These are phyloP conservation scores for Pituophis catenifer DNA, from an alignment of 2,113 vertebrate species.

Conservation along the genomic window DNA sequence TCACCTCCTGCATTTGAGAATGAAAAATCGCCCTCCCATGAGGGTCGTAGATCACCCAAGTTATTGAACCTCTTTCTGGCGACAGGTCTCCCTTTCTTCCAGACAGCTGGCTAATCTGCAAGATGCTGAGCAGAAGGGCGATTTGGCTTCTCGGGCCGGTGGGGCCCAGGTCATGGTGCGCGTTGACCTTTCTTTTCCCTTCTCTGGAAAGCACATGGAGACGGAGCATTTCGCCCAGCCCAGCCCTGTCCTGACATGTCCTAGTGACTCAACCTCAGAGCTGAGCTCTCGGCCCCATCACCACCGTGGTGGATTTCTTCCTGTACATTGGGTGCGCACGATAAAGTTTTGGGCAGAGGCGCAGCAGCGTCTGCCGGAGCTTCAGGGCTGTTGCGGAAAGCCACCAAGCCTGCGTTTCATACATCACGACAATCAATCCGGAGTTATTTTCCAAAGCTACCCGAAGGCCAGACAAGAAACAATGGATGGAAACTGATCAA, in stretches of 20 bases:
- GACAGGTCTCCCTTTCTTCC: background rate
- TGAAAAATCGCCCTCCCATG: background rate
- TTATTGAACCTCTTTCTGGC: background rate
- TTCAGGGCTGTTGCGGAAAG: background rate
- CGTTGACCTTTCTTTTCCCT: background rate
- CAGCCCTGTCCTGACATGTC: conserved; percentile 1
- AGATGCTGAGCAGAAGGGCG: background rate
- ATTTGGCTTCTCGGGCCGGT: background rate
- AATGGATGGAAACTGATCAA: too few species aligned
- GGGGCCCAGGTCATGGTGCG: background rate
- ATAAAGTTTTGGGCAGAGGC: background rate
- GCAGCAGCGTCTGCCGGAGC: background rate
- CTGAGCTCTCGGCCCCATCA: background rate
- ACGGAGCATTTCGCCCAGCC: background rate
- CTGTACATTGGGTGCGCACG: background rate
- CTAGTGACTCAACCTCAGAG: background rate
- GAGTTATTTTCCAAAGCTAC: too few species aligned
- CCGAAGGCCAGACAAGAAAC: too few species aligned
- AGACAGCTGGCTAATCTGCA: background rate
- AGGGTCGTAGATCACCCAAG: background rate
- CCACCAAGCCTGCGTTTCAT: background rate
- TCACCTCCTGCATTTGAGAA: background rate
- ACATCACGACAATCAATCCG: too few species aligned
- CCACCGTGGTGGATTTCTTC: background rate
- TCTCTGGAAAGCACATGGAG: background rate